Base-by-base conservation (phyloP, 64 coral and sea anemone species). In the Dendrophyllia cribrosa region DNA sequence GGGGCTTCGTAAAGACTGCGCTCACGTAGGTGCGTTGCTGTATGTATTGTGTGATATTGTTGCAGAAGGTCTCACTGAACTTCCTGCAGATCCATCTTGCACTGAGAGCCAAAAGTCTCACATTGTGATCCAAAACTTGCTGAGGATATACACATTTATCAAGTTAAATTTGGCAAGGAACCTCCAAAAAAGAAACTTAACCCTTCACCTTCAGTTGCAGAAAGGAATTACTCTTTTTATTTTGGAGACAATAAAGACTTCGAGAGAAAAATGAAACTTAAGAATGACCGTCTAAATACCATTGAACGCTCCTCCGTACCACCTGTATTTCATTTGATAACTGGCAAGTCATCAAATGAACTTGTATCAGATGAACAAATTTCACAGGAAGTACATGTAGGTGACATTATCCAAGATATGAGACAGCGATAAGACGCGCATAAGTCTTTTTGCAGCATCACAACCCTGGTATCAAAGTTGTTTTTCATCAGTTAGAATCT, bases 21-120 rank as follows among this genome's bases (percentile, higher is more conserved):
- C 72, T 15, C 87, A 95, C 78, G 79, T 95, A 61, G 93, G 87
- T 77, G 93, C 79, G 48, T 48, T 95, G 68, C 66, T 95, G 70
- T 95, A 79, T 90, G 87, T 95, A 52, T 85, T 95, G 50, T 95
- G 87, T 90, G 93, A 95, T 47, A 90, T 86, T 83, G 81, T 90
- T 52, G 78, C 93, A 14, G 81, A 95, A 84, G 93, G 87, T 75
- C 62, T 86, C 20, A 71, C 75, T 56, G 78, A 95, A 67, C 56
- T 90, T 61, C 72, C 93, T 6, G 61, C 66, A 76, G 93, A 86
- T 89, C 77, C 72, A 75, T 64, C 70, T 26, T 90, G 93, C 51
- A 95, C 93, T 70, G 93, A 90, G 87, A 90, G 15, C 93, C 87
- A 59, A 90, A 89, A 74, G 76, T 65, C 9, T 51, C 87, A 84